These are phyloP conservation scores for Caenorhabditis wallacei DNA, from an alignment of 2,888 invertebrate species.

Conservation along the genomic window DNA sequence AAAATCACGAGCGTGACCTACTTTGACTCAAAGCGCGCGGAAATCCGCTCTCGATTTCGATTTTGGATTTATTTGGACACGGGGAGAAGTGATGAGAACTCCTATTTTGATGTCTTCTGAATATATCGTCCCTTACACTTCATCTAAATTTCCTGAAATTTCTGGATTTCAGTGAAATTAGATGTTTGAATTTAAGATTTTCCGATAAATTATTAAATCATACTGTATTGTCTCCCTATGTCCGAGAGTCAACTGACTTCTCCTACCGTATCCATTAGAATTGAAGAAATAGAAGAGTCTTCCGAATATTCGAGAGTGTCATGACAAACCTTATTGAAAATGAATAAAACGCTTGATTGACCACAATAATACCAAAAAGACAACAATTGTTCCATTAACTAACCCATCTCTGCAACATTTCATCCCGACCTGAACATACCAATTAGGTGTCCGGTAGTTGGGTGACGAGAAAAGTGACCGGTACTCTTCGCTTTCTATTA, in stretches of 20 bases:
- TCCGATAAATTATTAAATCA: too few relatives aligned
- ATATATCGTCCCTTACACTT: constrained; percentile 10
- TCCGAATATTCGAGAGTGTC: not conserved
- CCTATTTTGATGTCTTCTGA: constrained; percentile 3
- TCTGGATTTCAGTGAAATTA: too few relatives aligned
- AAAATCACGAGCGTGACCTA: constrained; percentile 46
- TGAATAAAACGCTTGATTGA: constrained; percentile 24
- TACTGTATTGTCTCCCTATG: too few relatives aligned
- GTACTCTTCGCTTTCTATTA: constrained; percentile 25
- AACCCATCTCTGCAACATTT: constrained; percentile 42
- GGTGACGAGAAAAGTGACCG: constrained; percentile 61
- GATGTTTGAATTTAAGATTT: too few relatives aligned
- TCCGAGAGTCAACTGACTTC: too few relatives aligned
- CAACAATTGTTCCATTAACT: constrained; percentile 43
- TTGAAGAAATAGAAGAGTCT: too few relatives aligned
- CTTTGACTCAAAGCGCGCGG: constrained; percentile 42
- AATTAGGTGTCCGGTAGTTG: constrained; percentile 51
- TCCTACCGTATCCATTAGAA: not conserved
- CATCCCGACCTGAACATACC: constrained; percentile 43
- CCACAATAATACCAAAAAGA: constrained; percentile 4
- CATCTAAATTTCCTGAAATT: too few relatives aligned
- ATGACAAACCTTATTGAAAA: constrained; percentile 24
- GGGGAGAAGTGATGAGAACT: constrained; percentile 28
- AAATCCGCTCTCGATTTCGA: constrained; percentile 54
- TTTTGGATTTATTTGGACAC: constrained; percentile 33